These are phyloP conservation scores for Aphelinus atriplicis DNA, from an alignment of 1,140 invertebrate species.

Conservation along the genomic window DNA sequence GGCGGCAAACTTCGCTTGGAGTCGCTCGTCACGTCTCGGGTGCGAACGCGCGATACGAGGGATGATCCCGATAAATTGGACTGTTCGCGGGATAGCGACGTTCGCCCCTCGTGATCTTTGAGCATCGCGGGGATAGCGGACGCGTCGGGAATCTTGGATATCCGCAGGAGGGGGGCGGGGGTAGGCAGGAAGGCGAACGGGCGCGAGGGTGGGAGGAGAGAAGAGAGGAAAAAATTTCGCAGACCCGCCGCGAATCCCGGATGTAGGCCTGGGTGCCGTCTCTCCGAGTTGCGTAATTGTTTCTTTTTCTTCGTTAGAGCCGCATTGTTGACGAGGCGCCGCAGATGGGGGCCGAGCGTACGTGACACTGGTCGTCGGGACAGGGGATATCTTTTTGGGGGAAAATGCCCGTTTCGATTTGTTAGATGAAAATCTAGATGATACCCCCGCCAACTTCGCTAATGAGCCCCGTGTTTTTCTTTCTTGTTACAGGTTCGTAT, in stretches of 20 bases:
- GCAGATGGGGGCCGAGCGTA: too few relatives aligned
- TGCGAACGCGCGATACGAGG: slow-evolving; percentile 34
- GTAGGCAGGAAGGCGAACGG: not conserved
- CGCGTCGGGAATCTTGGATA: slow-evolving; percentile 26
- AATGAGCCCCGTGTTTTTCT: too few relatives aligned
- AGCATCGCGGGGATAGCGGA: not conserved
- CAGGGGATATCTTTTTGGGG: too few relatives aligned
- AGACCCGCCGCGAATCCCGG: too few relatives aligned
- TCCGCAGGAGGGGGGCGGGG: not conserved
- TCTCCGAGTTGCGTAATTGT: slow-evolving; percentile 17
- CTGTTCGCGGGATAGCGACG: not conserved
- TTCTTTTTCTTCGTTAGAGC: not conserved
- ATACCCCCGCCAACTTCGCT: too few relatives aligned
- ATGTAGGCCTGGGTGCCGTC: not conserved
- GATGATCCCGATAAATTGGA: slow-evolving; percentile 39
- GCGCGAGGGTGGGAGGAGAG: not conserved
- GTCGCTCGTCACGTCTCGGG: slow-evolving; percentile 17
- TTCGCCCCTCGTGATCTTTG: not conserved
- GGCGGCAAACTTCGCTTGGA: not conserved
- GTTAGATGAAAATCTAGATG: too few relatives aligned
- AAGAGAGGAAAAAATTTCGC: not conserved
- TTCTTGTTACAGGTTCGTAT: too few relatives aligned
- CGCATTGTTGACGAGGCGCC: too few relatives aligned
- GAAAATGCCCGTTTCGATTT: too few relatives aligned
- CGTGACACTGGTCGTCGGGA: too few relatives aligned